Base-by-base conservation (phyloP, 2,888 invertebrate genomes). In the Trachelus stipa region DNA sequence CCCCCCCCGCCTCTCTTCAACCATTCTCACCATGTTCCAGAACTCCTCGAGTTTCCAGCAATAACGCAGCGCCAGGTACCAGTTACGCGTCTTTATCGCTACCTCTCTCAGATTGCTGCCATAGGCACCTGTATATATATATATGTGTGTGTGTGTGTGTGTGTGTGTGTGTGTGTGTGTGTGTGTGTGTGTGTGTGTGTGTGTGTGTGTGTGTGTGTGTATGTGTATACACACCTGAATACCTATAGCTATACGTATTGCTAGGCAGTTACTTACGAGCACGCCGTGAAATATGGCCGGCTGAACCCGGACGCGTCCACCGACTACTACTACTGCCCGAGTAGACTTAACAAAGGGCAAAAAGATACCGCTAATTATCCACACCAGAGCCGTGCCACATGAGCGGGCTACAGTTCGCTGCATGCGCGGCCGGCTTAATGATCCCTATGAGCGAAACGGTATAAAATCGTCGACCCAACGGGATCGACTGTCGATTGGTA, bases 271-370 rank as follows among this genome's bases (percentile, higher is more conserved):
- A 35, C 33, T 74, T 74, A 74, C 74, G 74, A 74, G 33, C 31
- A 68, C 81, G 82, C 74, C 75, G 80, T 86, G 87, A 86, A 85
- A 87, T 87, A 86, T 83, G 83, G 81, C 87, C 71, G 71, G 81
- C 80, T 81, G 87, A 86, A 87, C 87, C 86, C 87, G 87, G 86
- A 86, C 85, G 81, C 83, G 82, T 85, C 77, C 69, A 74, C 34
- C 74, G 56, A 40, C 73, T 56, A 56, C 77, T 77, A 78, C 78
- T 78, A 78, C 76, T 76, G 37, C 77, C 74, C 69, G 35, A 68
- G 35, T 73, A 68, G 74, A 73, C 73, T 73, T 77, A 77, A 74
- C 69, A 74, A 77, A 77, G 74, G 77, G 71, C 69, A 74, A 75
- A 77, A 77, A 77, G 74, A 77, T 77, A 77, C 74, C 74, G 37